Percentiles rank a stretch among this genome's conserved stretches.
phyloP scores from a whole-genome alignment of 2,888 invertebrate species.

The Pseudoips prasinana region DNA sequence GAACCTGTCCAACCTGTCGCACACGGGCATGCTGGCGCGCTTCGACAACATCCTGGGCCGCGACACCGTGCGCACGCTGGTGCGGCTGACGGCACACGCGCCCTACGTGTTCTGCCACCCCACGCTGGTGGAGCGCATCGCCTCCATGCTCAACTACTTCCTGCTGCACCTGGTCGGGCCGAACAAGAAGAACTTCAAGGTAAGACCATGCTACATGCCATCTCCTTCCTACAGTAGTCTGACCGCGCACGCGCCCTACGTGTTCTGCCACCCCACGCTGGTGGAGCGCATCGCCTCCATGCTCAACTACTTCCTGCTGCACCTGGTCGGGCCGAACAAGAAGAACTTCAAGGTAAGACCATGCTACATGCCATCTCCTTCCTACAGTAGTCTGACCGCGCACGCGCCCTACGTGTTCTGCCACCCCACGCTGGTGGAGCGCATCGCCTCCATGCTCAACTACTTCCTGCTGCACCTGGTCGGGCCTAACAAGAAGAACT shows the following conservation, averaged over 20 bases:
- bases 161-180: slow-evolving; percentile 94
- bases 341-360: slow-evolving; percentile 93
- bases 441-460: slow-evolving; percentile 97
- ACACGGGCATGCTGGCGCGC: slow-evolving; percentile 91
- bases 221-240: too few relatives aligned
- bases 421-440: slow-evolving; percentile 94
- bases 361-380: too few relatives aligned
- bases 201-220: too few relatives aligned
- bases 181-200: slow-evolving; percentile 95
- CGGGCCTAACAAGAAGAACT: slow-evolving; percentile 94
- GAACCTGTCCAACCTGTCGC: slow-evolving; percentile 86
- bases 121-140: slow-evolving; percentile 95
- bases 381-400: slow-evolving; percentile 88
- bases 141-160: slow-evolving; percentile 98
- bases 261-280: slow-evolving; percentile 95
- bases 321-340: slow-evolving; percentile 95
- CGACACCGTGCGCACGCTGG: slow-evolving; percentile 92
- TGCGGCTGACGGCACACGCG: slow-evolving; percentile 88
- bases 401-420: slow-evolving; percentile 91
- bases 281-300: slow-evolving; percentile 96
- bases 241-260: slow-evolving; percentile 87
- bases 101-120: slow-evolving; percentile 92
- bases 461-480: slow-evolving; percentile 95
- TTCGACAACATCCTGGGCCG: slow-evolving; percentile 96
- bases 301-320: slow-evolving; percentile 96